Evolutionary conservation across 2,797 vertebrate species (phyloP).

Genomic region (Erpetoichthys calabaricus): DNA sequence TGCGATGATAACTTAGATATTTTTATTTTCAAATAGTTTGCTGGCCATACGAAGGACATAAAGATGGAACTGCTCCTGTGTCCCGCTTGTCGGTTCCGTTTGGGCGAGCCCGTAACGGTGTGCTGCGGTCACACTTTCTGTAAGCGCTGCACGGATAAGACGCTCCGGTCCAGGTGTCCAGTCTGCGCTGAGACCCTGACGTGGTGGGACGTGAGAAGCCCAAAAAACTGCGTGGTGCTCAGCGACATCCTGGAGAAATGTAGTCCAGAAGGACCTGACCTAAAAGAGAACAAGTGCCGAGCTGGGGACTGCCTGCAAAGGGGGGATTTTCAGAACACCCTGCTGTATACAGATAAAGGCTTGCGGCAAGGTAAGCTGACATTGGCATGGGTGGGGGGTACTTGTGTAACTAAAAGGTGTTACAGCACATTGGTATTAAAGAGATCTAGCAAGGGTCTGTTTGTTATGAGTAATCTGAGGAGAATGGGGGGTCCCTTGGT

Average conservation of each 20-base stretch:
- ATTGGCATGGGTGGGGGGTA: too few relatives aligned
- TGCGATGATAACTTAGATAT: too few relatives aligned
- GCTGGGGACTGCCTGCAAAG: conserved; percentile 44
- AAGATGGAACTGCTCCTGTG: conserved; percentile 61
- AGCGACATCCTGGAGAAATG: conserved; percentile 60
- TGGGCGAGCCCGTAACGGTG: conserved; percentile 68
- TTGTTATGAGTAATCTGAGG: too few relatives aligned
- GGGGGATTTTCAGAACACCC: conserved; percentile 48
- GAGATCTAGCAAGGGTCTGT: too few relatives aligned
- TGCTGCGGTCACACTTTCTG: conserved; percentile 75
- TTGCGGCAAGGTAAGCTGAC: conserved; percentile 51
- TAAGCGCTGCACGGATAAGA: conserved; percentile 45
- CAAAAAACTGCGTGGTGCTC: conserved; percentile 59
- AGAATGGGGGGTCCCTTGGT: too few relatives aligned
- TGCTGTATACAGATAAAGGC: conserved; percentile 46
- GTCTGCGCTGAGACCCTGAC: conserved; percentile 51
- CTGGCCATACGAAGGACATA: too few relatives aligned
- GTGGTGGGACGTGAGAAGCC: conserved; percentile 33
- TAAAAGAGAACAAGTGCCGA: conserved; percentile 27
- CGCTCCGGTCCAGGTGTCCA: conserved; percentile 47
- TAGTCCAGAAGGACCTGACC: conserved; percentile 35
- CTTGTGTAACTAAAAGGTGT: too few relatives aligned
- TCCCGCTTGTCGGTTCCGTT: conserved; percentile 52
- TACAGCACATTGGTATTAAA: too few relatives aligned
- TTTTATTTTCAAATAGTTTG: too few relatives aligned